These are phyloP conservation scores for Elephas maximus DNA, from an alignment of 2,113 vertebrate species.

Conservation along the genomic window DNA sequence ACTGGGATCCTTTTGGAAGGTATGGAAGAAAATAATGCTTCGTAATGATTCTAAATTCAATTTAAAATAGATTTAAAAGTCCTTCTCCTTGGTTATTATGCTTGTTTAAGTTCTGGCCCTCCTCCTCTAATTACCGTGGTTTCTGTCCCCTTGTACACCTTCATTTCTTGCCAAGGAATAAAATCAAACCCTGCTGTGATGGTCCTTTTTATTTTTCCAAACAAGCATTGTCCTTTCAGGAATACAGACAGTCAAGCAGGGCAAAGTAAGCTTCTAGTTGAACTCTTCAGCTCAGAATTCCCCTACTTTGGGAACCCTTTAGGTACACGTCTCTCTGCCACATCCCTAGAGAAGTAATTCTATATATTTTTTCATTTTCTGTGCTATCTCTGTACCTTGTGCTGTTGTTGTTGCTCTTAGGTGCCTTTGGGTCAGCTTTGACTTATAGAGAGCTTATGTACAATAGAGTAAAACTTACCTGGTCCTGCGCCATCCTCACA, in stretches of 20 bases:
- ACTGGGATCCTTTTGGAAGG: constrained; percentile 70
- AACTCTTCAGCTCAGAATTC: not conserved
- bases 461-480: not conserved
- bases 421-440: not conserved
- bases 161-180: constrained; percentile 77
- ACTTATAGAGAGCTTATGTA: not conserved
- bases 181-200: constrained; percentile 77
- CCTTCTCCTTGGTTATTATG: constrained; percentile 71
- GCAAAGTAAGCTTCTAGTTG: constrained; percentile 17
- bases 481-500: not conserved
- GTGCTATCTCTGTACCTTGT: not conserved
- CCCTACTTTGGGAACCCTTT: not conserved
- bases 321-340: not conserved
- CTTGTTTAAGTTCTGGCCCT: constrained; percentile 69
- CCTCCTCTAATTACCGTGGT: constrained; percentile 68
- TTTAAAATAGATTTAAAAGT: constrained; percentile 75
- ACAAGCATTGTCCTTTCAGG: constrained; percentile 64
- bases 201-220: constrained; percentile 47
- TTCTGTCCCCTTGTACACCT: constrained; percentile 69
- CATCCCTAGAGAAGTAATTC: not conserved
- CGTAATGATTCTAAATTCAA: constrained; percentile 79
- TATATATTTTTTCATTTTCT: not conserved
- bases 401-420: not conserved
- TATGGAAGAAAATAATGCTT: constrained; percentile 71
- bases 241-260: not conserved